Conservation (phyloP, 2,888 invertebrate species). For the Agriopis leucophaearia region DNA sequence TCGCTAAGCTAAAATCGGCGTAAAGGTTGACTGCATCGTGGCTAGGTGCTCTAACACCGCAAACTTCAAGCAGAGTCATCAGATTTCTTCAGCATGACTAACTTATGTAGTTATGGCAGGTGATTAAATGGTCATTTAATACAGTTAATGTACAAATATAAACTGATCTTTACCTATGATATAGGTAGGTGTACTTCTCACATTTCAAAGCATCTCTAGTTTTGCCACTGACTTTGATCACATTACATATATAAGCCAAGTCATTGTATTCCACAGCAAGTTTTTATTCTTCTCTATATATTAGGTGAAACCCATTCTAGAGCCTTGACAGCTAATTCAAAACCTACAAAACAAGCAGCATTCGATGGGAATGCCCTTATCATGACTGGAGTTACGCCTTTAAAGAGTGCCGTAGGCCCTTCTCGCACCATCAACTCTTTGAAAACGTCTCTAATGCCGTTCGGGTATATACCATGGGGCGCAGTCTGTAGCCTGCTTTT, state of each 20-base stretch:
- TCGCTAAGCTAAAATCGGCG: too few species aligned
- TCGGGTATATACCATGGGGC: not conserved
- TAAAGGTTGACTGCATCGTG: too few species aligned
- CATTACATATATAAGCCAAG: too few species aligned
- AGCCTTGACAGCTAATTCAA: not conserved
- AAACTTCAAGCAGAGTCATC: too few species aligned
- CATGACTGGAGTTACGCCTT: conserved; percentile 91
- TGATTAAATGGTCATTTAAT: too few species aligned
- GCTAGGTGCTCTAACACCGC: too few species aligned
- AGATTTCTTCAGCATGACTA: too few species aligned
- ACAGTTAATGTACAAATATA: too few species aligned
- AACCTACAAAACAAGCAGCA: conserved; percentile 84
- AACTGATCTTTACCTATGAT: not conserved
- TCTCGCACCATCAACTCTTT: not conserved
- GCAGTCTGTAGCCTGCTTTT: conserved; percentile 95
- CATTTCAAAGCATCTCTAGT: too few species aligned
- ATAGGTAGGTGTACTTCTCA: too few species aligned
- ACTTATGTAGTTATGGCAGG: too few species aligned
- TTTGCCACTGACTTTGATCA: too few species aligned
- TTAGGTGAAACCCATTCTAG: not conserved
- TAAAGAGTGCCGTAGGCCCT: not conserved
- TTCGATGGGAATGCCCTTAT: conserved; percentile 93
- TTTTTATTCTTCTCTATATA: not conserved
- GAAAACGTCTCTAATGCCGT: not conserved
- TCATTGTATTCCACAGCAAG: not conserved